Conservation (phyloP, 2,113 vertebrate genomes). For the Crotalus tigris region DNA sequence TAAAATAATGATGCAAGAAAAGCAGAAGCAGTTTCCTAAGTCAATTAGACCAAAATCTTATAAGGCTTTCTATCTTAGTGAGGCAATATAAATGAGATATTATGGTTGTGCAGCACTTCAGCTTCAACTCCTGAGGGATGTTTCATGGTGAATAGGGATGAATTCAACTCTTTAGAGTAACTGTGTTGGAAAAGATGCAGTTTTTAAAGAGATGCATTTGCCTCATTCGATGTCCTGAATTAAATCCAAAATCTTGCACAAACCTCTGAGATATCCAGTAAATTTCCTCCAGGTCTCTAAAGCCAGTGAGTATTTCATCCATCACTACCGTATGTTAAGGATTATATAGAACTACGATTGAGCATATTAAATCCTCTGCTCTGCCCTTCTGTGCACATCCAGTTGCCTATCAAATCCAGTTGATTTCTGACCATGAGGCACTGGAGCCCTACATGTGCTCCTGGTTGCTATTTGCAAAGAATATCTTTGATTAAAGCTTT, state of each 20-base stretch:
- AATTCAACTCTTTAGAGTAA: not conserved
- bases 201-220: not conserved
- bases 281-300: not conserved
- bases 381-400: rapidly evolving
- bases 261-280: not conserved
- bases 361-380: rapidly evolving
- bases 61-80: not conserved
- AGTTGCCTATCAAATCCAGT: not conserved
- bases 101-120: not conserved
- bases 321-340: not conserved
- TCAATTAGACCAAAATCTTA: not conserved
- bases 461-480: constrained; percentile 29
- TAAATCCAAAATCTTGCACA: not conserved
- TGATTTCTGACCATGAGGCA: constrained; percentile 33
- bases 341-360: not conserved
- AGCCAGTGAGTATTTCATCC: not conserved
- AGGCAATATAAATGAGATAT: not conserved
- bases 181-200: not conserved
- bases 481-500: constrained; percentile 52
- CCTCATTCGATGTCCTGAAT: not conserved
- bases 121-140: not conserved
- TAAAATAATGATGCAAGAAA: not conserved
- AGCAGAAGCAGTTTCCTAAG: not conserved
- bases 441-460: not conserved
- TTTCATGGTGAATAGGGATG: not conserved